A percentile compares a stretch with the other conserved stretches of the same genome.
Conservation (phyloP, 1,140 invertebrate species). For the Ostrea edulis region DNA sequence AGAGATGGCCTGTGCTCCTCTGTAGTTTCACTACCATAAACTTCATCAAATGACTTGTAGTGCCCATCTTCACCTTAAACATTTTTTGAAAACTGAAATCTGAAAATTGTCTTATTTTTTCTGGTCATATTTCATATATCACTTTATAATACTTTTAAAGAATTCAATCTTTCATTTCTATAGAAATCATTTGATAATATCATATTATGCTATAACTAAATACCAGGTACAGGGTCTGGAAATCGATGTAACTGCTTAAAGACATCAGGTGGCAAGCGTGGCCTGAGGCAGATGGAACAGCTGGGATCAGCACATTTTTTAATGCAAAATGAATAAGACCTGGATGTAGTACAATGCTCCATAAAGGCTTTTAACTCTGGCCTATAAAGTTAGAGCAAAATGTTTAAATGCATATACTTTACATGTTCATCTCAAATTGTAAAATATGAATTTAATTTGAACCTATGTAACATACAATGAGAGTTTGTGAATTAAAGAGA, state of each 20-base stretch:
- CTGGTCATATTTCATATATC: too few relatives aligned
- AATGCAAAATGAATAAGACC: too few relatives aligned
- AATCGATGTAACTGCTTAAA: conserved; percentile 37
- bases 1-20: too few relatives aligned
- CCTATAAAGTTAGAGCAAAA: background rate
- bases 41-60: too few relatives aligned
- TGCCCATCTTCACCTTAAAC: too few relatives aligned
- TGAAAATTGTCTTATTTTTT: too few relatives aligned
- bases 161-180: conserved; percentile 14
- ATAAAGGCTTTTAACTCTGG: conserved; percentile 27
- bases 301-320: too few relatives aligned
- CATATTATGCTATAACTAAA: background rate
- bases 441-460: conserved; percentile 15
- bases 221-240: conserved; percentile 49
- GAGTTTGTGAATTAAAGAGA: background rate
- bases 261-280: too few relatives aligned
- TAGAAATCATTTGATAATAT: background rate
- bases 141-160: too few relatives aligned
- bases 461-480: background rate
- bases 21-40: too few relatives aligned
- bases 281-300: too few relatives aligned
- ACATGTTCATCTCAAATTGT: conserved; percentile 20
- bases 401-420: background rate
- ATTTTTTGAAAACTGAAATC: too few relatives aligned
- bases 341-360: conserved; percentile 9